Percentiles rank a stretch among this genome's conserved stretches.
phyloP scores from a whole-genome alignment of 30 jellyfish, hydroid and myxozoan species.

The Chironex yamaguchii region DNA sequence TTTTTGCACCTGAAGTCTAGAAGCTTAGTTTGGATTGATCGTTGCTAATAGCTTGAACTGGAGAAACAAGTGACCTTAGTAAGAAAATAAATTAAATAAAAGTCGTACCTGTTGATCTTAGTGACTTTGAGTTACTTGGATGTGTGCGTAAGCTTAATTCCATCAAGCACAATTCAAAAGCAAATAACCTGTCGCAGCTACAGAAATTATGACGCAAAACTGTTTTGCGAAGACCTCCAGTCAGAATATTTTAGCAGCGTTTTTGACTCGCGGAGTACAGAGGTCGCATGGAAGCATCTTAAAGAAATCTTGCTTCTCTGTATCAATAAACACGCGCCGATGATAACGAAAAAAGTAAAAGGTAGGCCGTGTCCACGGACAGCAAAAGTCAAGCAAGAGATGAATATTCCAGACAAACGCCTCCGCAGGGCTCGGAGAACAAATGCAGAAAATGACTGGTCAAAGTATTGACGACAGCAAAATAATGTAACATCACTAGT shows the following conservation, averaged over 20 bases:
- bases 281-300: constrained; percentile 11
- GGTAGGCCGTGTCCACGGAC: constrained; percentile 60
- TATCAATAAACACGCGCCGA: constrained; percentile 41
- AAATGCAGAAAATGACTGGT: constrained; percentile 47
- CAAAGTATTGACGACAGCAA: constrained; percentile 9
- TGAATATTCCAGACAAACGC: constrained; percentile 45
- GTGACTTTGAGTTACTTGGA: background rate
- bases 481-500: constrained; percentile 9
- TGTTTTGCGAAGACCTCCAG: background rate
- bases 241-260: background rate
- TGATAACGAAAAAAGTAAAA: constrained; percentile 37
- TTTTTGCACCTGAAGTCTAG: too few relatives aligned
- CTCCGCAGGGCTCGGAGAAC: constrained; percentile 51
- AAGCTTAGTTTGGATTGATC: too few relatives aligned
- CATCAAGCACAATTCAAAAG: background rate
- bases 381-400: constrained; percentile 42
- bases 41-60: too few relatives aligned
- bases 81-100: background rate
- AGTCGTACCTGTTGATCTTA: background rate
- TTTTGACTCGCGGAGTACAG: constrained; percentile 2
- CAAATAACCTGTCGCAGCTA: background rate
- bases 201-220: background rate
- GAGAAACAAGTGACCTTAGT: too few relatives aligned
- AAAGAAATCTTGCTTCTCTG: background rate
- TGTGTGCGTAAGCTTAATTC: background rate